Evolutionary conservation across 2,888 invertebrate species (phyloP), one percentile per base, ranked within the genome.

Genomic region (Diachrysia chrysitis): DNA sequence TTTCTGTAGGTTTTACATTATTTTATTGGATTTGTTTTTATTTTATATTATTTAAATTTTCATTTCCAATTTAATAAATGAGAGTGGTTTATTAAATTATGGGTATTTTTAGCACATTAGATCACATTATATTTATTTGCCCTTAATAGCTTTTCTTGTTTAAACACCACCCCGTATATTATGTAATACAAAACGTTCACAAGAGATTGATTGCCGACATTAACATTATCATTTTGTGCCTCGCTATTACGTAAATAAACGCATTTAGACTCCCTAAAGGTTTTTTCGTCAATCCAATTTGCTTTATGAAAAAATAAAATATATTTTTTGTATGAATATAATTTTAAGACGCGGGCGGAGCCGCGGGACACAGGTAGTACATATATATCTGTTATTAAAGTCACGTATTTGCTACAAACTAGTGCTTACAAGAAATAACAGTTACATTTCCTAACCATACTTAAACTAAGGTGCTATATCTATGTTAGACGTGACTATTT

Each of bases 121-220:
- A 42, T 6, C 42, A 42, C 16, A n/a, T n/a, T n/a, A n/a, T n/a
- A 42, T 42, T n/a, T 42, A 42, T n/a, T 42, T 42, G 6, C 1
- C 42, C 42, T 42, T 5, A n/a, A 42, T n/a, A 42, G 6, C 42
- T n/a, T 42, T 16, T n/a, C 6, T 37, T n/a, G 16, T 37, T 42
- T n/a, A 42, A 42, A 42, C 42, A 42, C n/a, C 42, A 42, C n/a
- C 42, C 42, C n/a, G 42, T 42, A 42, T 42, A 42, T 6, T 6
- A 42, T 2, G 10, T n/a, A 42, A n/a, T 14, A 42, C 37, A 10
- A 3, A 16, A n/a, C 42, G 42, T n/a, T 42, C 42, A 42, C n/a
- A 42, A 42, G 42, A 42, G 42, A 42, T 42, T n/a, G 42, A 42
- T 42, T n/a, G 42, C 42, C n/a, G n/a, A n/a, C 42, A 42, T 42